These are phyloP conservation scores for Circaetus cinerascens DNA, from an alignment of 2,113 vertebrate genomes.

Conservation along the genomic window DNA sequence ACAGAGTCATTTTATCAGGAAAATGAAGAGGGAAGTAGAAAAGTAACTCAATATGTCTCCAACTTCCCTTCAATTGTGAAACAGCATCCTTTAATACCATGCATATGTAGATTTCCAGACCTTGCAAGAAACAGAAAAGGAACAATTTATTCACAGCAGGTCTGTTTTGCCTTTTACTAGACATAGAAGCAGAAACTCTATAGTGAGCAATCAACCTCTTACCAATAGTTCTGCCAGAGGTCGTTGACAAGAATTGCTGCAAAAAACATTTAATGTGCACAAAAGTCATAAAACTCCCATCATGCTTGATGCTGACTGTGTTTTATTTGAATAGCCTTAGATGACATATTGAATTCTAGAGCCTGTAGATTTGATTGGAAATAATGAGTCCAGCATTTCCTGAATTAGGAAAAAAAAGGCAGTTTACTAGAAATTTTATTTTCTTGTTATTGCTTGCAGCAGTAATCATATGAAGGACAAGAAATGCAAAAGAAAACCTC, in stretches of 20 bases:
- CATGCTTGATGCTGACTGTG: not conserved
- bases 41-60: not conserved
- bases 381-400: not conserved
- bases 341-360: slow-evolving; percentile 26
- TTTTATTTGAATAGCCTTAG: slow-evolving; percentile 36
- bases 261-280: not conserved
- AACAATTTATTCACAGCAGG: not conserved
- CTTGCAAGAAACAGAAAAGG: not conserved
- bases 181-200: not conserved
- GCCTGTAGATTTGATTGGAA: not conserved
- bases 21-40: not conserved
- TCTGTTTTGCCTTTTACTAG: not conserved
- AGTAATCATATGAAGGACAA: not conserved
- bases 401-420: not conserved
- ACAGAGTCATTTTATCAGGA: not conserved
- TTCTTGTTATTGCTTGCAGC: not conserved
- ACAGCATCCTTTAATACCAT: not conserved
- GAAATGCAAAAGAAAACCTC: not conserved
- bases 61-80: not conserved
- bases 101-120: not conserved
- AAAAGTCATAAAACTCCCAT: not conserved
- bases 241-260: not conserved
- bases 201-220: not conserved
- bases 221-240: not conserved
- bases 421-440: not conserved